These are phyloP conservation scores for Hypotaenidia philippensis DNA, from an alignment of 2,797 vertebrate species.

Conservation along the genomic window DNA sequence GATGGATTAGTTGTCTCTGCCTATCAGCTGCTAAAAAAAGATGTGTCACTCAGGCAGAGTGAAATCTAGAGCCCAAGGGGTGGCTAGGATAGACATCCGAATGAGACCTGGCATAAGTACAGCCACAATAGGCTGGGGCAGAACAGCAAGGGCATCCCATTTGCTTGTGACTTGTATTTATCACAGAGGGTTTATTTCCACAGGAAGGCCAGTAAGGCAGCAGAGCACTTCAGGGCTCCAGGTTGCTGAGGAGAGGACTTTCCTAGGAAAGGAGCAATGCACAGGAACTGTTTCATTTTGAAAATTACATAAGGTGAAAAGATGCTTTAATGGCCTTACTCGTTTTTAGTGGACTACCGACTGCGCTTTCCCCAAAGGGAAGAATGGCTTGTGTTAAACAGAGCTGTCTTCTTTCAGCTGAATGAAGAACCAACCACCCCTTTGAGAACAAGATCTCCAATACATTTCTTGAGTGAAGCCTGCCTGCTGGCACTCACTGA, in stretches of 20 bases:
- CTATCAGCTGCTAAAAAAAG: not conserved
- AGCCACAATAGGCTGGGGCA: not conserved
- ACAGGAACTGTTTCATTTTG: not conserved
- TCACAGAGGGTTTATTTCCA: rapidly evolving
- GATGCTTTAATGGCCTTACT: not conserved
- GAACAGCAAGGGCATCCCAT: rapidly evolving
- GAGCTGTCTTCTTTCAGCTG: not conserved
- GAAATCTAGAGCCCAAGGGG: not conserved
- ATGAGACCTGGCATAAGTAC: not conserved
- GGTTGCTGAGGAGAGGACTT: not conserved
- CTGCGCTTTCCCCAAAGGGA: not conserved
- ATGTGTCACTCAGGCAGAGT: not conserved
- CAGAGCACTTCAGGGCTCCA: too few relatives aligned
- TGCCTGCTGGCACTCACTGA: rapidly evolving
- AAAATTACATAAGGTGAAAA: not conserved
- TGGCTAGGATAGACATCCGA: not conserved
- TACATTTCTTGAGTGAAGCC: rapidly evolving
- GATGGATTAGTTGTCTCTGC: not conserved
- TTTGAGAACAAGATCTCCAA: not conserved
- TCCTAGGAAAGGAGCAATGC: not conserved
- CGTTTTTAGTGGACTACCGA: not conserved
- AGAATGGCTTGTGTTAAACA: rapidly evolving
- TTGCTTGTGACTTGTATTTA: rapidly evolving
- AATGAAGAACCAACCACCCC: not conserved
- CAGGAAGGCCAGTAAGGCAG: not conserved